These are phyloP conservation scores for Artibeus jamaicensis DNA, from an alignment of 2,797 vertebrate genomes.

Conservation along the genomic window DNA sequence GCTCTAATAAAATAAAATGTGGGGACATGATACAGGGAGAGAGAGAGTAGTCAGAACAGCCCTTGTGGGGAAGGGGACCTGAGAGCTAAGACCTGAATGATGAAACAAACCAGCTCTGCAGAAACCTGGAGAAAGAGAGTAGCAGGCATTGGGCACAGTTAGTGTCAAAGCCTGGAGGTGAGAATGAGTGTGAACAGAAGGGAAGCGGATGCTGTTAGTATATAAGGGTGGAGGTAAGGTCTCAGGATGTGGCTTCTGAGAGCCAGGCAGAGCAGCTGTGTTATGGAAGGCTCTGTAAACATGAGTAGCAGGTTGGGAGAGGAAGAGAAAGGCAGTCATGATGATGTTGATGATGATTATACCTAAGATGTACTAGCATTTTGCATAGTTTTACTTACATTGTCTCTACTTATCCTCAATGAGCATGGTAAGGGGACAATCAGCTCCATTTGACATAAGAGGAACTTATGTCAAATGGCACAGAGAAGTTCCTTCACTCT, in stretches of 20 bases:
- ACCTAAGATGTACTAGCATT: background rate
- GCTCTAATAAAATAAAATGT: background rate
- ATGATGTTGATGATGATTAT: background rate
- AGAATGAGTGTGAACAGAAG: too few species aligned
- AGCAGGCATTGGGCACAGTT: rapidly evolving
- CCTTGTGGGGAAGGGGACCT: background rate
- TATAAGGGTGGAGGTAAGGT: too few species aligned
- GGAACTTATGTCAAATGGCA: background rate
- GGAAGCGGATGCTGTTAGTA: background rate
- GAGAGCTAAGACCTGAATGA: background rate
- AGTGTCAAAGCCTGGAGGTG: background rate
- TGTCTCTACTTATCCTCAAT: background rate
- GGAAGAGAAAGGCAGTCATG: too few species aligned
- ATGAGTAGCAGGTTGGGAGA: rapidly evolving
- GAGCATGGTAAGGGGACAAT: background rate
- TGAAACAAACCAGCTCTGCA: background rate
- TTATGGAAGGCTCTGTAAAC: background rate
- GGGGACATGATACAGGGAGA: background rate
- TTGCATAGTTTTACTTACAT: background rate
- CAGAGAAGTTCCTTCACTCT: background rate
- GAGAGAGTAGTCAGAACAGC: background rate
- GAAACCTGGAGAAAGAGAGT: background rate
- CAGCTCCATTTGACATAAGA: background rate
- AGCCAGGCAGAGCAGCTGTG: too few species aligned
- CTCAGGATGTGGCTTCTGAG: background rate